A percentile compares a stretch with the other conserved stretches of the same genome.
phyloP scores from a whole-genome alignment of 2,888 invertebrate genomes.

The Aleiodes alternator region DNA sequence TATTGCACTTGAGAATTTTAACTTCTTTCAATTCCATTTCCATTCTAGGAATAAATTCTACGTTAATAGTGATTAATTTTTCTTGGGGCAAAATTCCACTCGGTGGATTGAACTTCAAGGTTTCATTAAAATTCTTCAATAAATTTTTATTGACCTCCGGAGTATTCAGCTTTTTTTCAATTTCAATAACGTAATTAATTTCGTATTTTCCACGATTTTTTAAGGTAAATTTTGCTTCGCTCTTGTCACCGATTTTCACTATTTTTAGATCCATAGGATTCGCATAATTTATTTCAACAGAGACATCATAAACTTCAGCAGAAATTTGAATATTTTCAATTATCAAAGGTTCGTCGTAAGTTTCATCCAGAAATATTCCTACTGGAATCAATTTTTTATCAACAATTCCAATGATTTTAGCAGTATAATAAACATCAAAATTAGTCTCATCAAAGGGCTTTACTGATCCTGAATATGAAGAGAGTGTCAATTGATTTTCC shows the following conservation, averaged over 20 bases:
- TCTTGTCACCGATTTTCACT: conserved; percentile 78
- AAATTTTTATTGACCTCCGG: conserved; percentile 45
- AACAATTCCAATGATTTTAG: neutral
- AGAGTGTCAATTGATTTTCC: conserved; percentile 67
- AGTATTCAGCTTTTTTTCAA: conserved; percentile 54
- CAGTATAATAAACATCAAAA: conserved; percentile 60
- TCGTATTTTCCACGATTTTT: conserved; percentile 79
- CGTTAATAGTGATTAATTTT: conserved; percentile 56
- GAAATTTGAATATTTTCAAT: conserved; percentile 75
- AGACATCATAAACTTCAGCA: conserved; percentile 80
- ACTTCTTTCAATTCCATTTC: conserved; percentile 60
- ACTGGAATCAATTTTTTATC: conserved; percentile 53
- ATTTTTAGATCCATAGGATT: conserved; percentile 78
- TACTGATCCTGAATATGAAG: conserved; percentile 54
- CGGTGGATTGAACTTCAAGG: conserved; percentile 61
- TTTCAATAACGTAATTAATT: conserved; percentile 74
- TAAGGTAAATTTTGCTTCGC: conserved; percentile 76
- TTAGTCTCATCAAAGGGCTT: conserved; percentile 52
- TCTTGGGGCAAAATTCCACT: conserved; percentile 59
- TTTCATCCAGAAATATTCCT: conserved; percentile 74
- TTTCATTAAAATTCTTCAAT: conserved; percentile 53
- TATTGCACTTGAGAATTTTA: conserved; percentile 62
- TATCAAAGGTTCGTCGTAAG: conserved; percentile 76
- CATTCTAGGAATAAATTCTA: conserved; percentile 58
- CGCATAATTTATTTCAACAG: conserved; percentile 77